Evolutionary conservation across 2,888 invertebrate species (phyloP), one percentile per base, ranked within the genome.

Genomic region (Crematogaster levior): DNA sequence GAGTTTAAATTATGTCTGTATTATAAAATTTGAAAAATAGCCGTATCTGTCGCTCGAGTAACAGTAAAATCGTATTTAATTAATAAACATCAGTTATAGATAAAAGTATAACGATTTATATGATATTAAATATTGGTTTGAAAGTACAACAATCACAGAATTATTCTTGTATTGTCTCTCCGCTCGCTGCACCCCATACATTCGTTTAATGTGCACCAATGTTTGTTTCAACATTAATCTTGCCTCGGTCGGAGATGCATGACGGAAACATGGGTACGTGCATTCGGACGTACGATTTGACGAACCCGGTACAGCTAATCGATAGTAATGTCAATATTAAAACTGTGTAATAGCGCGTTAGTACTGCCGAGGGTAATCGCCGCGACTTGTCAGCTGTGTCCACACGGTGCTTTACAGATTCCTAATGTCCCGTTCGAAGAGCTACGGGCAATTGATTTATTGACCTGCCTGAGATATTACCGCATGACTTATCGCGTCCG

Each of bases 341-440:
- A 86, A 89, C 81, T 87, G 84, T 80, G 85, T 85, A 89, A 89
- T 84, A 88, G 80, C 82, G 75, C 79, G 89, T 89, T 83, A 88
- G 85, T 85, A 84, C 83, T 84, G 84, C 61, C 81, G 83, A 83
- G 86, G 89, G 84, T 88, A 86, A 86, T 88, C 85, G 85, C 65
- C 56, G 68, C 46, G 81, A 48, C 73, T 79, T 68, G 88, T 89
- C 89, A 89, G 89, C 89, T 89, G 89, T 89, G 89, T 89, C 89
- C 85, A 89, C 89, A 89, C 53, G 84, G 77, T 61, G 85, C 83
- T 84, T 84, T 83, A 65, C 83, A 63, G 61, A 58, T 63, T 77
- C 65, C 72, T 75, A 82, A 81, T 79, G 74, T 70, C 70, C 83
- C 74, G 73, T 86, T 86, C 70, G 58, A 74, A 85, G 75, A 84